Percentiles rank a stretch among this genome's conserved stretches.
phyloP scores from a whole-genome alignment of 2,888 invertebrate species.

The Cataglyphis livida region DNA sequence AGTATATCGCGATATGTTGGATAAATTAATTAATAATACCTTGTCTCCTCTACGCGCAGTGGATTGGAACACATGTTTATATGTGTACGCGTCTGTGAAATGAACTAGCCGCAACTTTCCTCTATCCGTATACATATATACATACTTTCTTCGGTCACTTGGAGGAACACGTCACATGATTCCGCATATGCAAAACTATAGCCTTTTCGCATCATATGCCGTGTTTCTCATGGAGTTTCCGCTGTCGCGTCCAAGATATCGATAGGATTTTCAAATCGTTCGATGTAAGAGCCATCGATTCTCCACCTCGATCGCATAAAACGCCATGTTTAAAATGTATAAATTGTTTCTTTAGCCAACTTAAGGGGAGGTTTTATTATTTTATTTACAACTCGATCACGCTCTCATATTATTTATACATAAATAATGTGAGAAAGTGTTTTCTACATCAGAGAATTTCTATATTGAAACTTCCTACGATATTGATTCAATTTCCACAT shows the following conservation, averaged over 20 bases:
- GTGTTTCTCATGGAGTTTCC: constrained; percentile 43
- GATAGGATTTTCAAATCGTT: constrained; percentile 18
- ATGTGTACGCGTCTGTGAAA: neutral
- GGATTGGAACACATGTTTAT: neutral
- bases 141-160: constrained; percentile 41
- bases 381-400: neutral
- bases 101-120: constrained; percentile 29
- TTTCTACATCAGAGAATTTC: neutral
- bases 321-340: neutral
- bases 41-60: neutral
- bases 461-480: neutral
- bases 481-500: neutral
- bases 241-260: neutral
- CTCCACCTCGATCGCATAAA: neutral
- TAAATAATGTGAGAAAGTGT: neutral
- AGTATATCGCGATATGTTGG: constrained; percentile 10
- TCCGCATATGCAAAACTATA: constrained; percentile 41
- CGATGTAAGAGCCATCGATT: neutral
- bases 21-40: constrained; percentile 45
- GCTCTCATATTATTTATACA: neutral
- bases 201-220: constrained; percentile 38
- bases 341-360: neutral
- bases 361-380: neutral
- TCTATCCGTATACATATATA: constrained; percentile 5
- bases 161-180: constrained; percentile 34